phyloP scores from a whole-genome alignment of 2,888 invertebrate species.

The Nasonia oneida region DNA sequence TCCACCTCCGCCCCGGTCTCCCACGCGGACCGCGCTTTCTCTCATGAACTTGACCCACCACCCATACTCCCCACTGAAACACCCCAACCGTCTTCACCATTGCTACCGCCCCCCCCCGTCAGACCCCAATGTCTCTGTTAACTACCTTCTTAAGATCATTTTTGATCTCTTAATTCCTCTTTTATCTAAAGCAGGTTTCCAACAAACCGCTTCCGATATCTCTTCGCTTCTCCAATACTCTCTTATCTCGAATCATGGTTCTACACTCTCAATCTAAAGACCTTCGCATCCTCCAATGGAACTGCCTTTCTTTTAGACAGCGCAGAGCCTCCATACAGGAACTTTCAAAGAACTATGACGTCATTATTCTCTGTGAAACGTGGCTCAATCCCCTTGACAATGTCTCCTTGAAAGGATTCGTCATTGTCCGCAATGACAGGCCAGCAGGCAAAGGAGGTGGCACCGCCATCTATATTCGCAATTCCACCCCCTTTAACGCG shows the following conservation, averaged over 20 bases:
- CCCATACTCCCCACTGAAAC: background rate
- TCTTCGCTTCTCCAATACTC: background rate
- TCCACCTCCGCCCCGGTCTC: background rate
- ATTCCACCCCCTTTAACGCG: constrained; percentile 27
- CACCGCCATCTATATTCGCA: constrained; percentile 29
- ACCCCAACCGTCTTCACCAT: background rate
- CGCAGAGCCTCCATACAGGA: no score
- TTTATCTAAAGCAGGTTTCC: background rate
- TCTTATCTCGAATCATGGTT: background rate
- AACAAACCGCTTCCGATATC: background rate
- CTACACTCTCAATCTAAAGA: no score
- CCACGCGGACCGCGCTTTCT: background rate
- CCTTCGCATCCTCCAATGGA: no score
- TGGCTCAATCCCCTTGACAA: no score
- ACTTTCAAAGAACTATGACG: no score
- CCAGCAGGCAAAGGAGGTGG: constrained; percentile 29
- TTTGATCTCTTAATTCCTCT: background rate
- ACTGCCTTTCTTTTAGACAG: no score
- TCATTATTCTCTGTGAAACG: no score
- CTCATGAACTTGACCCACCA: background rate
- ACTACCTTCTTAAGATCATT: background rate
- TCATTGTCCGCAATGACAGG: constrained; percentile 40
- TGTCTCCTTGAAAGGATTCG: background rate
- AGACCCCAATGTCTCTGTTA: background rate
- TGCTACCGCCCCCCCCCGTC: no score